Base-by-base conservation (phyloP, 2,113 vertebrate genomes). In the Pomatostomus ruficeps region DNA sequence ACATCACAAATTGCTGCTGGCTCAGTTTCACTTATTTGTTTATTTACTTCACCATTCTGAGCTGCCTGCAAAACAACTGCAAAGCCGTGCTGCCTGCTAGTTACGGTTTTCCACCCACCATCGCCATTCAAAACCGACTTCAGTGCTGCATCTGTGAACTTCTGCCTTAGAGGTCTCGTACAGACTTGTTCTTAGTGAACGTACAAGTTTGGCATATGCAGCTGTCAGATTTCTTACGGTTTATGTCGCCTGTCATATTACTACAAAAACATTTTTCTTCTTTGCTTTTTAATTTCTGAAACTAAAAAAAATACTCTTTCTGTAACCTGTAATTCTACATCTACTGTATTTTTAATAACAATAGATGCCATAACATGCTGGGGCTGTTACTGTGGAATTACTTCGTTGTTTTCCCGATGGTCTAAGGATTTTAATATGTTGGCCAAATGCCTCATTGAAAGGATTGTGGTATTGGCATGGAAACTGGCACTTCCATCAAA, bases 11-110 rank as follows among this genome's bases (percentile, higher is more conserved):
- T 94, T 65, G 84, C 90, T 97, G 87, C 91, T 92, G 94, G 91
- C 95, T 94, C 79, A 12, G 38, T 94, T 93, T 78, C 80, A 21
- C 79, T 68, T 96, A 81, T 95, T 96, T 94, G 93, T 96, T 96
- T 96, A 70, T 97, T 95, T 97, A 91, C 93, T 90, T 94, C 81
- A 38, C 58, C 7, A 0, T 88, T 78, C 89, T 43, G 51, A 36
- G 76, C 80, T 89, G 90, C 92, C 83, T 89, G 91, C 82, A 89
- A 75, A 94, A 88, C 96, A 96, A 83, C 94, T 94, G 86, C 95
- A 95, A 52, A 96, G 79, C 88, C 76, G 28, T 35, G 36, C 76
- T 87, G 85, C 79, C 61, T 96, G 48, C 70, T 81, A 18, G 49
- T 83, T 78, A 88, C 25, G 91, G 62, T 83, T 85, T 93, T 82